Conservation (phyloP, 2,113 vertebrate species). For the Marmota flaviventris region DNA sequence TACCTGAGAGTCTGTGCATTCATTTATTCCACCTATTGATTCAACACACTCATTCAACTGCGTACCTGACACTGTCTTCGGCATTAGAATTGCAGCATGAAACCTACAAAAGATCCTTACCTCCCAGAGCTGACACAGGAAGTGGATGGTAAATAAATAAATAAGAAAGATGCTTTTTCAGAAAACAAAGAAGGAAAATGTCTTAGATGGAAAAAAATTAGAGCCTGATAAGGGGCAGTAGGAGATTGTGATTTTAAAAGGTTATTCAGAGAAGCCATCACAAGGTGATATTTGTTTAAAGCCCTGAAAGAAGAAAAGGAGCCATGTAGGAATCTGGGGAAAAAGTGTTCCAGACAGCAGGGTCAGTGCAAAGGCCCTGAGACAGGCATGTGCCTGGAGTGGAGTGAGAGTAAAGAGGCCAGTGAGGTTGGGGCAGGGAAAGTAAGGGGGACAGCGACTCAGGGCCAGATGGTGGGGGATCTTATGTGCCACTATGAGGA, state of each 20-base stretch:
- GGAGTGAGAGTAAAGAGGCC: neutral
- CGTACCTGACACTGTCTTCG: constrained; percentile 36
- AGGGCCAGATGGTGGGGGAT: neutral
- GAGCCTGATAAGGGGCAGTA: neutral
- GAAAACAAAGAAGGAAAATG: constrained; percentile 9
- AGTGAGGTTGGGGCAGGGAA: neutral
- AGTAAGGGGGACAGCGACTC: neutral
- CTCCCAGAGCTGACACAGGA: neutral
- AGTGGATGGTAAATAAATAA: neutral
- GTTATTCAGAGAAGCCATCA: neutral
- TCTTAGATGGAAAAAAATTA: neutral
- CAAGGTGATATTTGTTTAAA: neutral
- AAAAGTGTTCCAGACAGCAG: constrained; percentile 11
- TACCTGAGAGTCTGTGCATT: neutral
- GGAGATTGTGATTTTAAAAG: neutral
- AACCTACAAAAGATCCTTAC: constrained; percentile 33
- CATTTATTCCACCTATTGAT: neutral
- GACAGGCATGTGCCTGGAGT: neutral
- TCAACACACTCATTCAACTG: constrained; percentile 18
- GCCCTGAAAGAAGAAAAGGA: neutral
- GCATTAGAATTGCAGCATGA: neutral
- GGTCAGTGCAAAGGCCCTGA: neutral
- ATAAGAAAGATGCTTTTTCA: constrained; percentile 34
- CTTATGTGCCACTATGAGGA: neutral
- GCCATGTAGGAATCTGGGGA: neutral